Conservation (phyloP, 2,113 vertebrate species). For the Oncorhynchus mykiss region DNA sequence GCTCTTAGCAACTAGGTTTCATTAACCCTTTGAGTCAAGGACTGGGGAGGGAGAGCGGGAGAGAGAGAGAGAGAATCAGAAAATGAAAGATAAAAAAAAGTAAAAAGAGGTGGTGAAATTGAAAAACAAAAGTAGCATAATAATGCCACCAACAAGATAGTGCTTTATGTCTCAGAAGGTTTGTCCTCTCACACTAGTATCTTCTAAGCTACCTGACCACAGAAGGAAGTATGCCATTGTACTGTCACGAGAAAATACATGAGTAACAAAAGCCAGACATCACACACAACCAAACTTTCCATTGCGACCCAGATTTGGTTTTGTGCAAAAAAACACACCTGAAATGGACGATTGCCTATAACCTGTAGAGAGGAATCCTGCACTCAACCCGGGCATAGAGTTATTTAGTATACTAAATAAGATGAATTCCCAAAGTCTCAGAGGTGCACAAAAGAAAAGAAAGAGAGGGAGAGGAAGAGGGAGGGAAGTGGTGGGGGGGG, state of each 20-base stretch:
- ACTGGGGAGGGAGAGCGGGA: not conserved
- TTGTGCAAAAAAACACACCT: not conserved
- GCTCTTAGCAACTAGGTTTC: conserved; percentile 60
- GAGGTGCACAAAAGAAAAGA: conserved; percentile 50
- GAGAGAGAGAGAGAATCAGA: not conserved
- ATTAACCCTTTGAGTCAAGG: conserved; percentile 59
- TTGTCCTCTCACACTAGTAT: too few species aligned
- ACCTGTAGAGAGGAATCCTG: conserved; percentile 21
- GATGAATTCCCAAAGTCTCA: conserved; percentile 58
- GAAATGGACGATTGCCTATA: conserved; percentile 11
- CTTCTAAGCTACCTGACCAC: too few species aligned
- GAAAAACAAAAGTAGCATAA: not conserved
- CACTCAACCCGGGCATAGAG: conserved; percentile 18
- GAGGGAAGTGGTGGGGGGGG: conserved; percentile 6
- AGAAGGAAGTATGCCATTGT: too few species aligned
- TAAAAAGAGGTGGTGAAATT: not conserved
- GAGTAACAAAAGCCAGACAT: too few species aligned
- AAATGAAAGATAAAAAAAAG: not conserved
- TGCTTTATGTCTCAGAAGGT: not conserved
- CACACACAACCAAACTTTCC: too few species aligned
- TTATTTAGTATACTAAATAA: conserved; percentile 40
- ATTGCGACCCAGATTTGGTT: not conserved
- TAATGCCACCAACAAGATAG: not conserved
- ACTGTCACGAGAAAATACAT: not conserved
- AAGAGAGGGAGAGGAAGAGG: conserved; percentile 25